Base-by-base conservation (phyloP, 2,113 vertebrate species). In the Holacanthus passer region DNA sequence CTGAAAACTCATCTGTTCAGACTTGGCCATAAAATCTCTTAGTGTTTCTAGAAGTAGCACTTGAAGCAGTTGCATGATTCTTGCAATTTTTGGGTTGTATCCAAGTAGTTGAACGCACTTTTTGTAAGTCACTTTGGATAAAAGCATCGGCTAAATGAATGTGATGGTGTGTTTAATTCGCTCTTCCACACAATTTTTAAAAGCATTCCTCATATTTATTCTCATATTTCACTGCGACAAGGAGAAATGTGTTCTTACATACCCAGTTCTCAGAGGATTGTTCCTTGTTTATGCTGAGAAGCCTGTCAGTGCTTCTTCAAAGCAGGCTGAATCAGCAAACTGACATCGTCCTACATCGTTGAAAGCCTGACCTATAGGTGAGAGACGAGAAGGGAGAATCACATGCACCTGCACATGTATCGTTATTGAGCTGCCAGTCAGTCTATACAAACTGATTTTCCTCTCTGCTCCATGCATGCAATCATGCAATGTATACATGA, bases 331-430 rank as follows among this genome's bases (percentile, higher is more conserved):
- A 41, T 55, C 63, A 62, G 68, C 47, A 31, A 79, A 63, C 50
- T 2, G 1, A 29, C 5, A 2, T 22, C 4, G 0, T 41, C 53
- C 17, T n/a, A 5, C 27, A 19, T 73, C 24, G 35, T 50, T n/a
- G n/a, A n/a, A n/a, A 29, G 47, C 17, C 60, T 2, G 3, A 7
- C 13, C 39, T 20, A 1, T 8, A 62, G 56, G 65, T 76, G 65
- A 43, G 31, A 73, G 59, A 50, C 4, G 5, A n/a, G 24, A 47
- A 2, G 17, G 24, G 17, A 32, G 22, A 35, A 22, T 82, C 64
- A 76, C 78, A 59, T 73, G 67, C 55, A 85, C 62, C 64, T 87
- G 39, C 81, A 79, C 65, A 55, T 35, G 66, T 19, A 8, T 66
- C 2, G 10, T 50, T 66, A 84, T 71, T 7, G 56, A 73, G 39